Conservation (phyloP, 2,888 invertebrate species). For the Callyntrura sp. region DNA sequence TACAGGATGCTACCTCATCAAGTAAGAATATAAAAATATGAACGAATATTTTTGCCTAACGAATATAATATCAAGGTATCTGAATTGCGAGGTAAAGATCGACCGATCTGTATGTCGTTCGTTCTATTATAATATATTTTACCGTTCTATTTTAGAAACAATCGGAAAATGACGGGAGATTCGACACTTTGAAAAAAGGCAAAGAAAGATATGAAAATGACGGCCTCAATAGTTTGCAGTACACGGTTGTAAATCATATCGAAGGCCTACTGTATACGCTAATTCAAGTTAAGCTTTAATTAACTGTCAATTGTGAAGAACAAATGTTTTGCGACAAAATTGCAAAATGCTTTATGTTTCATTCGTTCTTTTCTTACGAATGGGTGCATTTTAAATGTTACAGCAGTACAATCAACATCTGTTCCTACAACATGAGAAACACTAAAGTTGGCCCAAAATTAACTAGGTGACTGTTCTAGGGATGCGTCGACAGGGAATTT, state of each 20-base stretch:
- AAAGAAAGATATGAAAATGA: conserved; percentile 87
- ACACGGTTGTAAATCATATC: conserved; percentile 83
- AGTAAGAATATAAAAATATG: conserved; percentile 53
- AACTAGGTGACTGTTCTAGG: neutral
- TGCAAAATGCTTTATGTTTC: no score
- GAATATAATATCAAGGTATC: no score
- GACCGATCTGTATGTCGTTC: neutral
- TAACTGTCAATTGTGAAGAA: conserved; percentile 19
- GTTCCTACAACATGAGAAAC: neutral
- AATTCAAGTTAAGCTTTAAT: conserved; percentile 84
- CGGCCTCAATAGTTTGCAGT: conserved; percentile 88
- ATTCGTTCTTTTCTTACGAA: no score
- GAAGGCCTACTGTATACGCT: conserved; percentile 84
- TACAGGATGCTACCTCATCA: conserved; percentile 81
- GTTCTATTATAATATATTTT: neutral
- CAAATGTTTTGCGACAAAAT: no score
- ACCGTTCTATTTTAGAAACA: conserved; percentile 85
- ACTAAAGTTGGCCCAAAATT: neutral
- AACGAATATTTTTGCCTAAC: no score
- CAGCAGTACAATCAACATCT: neutral
- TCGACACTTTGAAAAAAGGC: conserved; percentile 86
- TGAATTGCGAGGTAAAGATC: no score
- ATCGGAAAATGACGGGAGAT: conserved; percentile 87
- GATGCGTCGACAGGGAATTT: no score
- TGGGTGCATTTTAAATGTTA: neutral